Evolutionary conservation across 2,888 invertebrate species (phyloP), one percentile per base, ranked within the genome.

Genomic region (Candidula unifasciata): DNA sequence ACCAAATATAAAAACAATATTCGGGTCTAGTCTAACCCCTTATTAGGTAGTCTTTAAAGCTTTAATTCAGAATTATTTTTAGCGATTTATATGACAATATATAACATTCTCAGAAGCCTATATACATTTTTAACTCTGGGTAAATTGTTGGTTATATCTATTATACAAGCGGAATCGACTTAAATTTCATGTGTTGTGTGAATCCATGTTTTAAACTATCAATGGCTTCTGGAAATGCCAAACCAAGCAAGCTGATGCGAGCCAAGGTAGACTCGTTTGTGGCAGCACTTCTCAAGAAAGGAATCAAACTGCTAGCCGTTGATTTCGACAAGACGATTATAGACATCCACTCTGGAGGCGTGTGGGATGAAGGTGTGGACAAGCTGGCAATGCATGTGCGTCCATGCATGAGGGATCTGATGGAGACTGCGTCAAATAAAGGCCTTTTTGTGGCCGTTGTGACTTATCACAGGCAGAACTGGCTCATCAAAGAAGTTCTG

Each of bases 301-400:
- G 91, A 44, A 89, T 92, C 60, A 90, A 90, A 69, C 88, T 93
- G 44, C 84, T 93, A 54, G 93, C 93, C 0, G 84, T 92, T 1
- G 93, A 93, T 87, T 93, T 93, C 86, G 93, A 93, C 86, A 89
- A 90, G 83, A 92, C 93, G 16, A 87, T 92, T 57, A 90, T 93
- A 66, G 90, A 89, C 16, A 89, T 92, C 64, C 93, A 93, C 83
- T 91, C 93, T 18, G 91, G 91, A 30, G 93, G 93, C 2, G 86
- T 87, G 52, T 93, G 92, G 93, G 88, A 90, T 79, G 90, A 91
- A 33, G 89, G 89, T 27, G 87, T 89, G 8, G 89, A 90, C 27
- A 90, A 90, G 66, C 87, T 93, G 37, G 88, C 87, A 2, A 86
- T 88, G 30, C 89, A 91, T 80, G 90, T 92, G 44, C 87, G 92